Base-by-base conservation (phyloP, 2,888 invertebrate species). In the Balanococcus diminutus region DNA sequence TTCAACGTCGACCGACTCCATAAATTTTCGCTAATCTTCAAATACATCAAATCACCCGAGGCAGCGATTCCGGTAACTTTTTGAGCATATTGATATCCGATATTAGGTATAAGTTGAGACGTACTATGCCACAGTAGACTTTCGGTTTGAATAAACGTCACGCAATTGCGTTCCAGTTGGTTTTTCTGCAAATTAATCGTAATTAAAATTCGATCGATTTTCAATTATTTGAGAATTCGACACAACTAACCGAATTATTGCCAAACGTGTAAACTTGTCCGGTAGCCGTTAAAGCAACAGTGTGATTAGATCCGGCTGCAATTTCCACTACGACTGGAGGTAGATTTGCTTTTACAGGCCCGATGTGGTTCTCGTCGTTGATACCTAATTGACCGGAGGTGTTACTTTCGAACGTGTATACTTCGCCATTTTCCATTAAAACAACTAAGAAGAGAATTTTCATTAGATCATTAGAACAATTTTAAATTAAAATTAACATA, bases 271-370 rank as follows among this genome's bases (percentile, higher is more conserved):
- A 97, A 1, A 99, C 95, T 89, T 97, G 95, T 0, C 99, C 98
- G 87, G 95, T 96, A 25, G 93, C 92, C 0, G 97, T 95, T 51
- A 98, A 92, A 25, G 98, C 91, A 0, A 95, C 96, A 0, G 98
- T 96, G 90, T 99, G 99, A 90, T 98, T 97, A 89, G 97, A 96
- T n/a, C 99, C 99, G 56, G 98, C 96, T 0, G 97, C 96, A 19
- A 99, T 93, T 89, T 96, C 94, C 0, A 92, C 91, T 31, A 93
- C 93, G 31, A 87, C 85, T 28, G 93, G 93, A 0, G 96, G 94
- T 31, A 95, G 91, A 88, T 94, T 94, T 0, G 98, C 95, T 85
- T 94, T 92, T 42, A 95, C 94, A 0, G 97, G 94, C 0, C 93
- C 93, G 87, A 94, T 95, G 88, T 96, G 95, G 0, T 94, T 92